Evolutionary conservation across 2,113 vertebrate genomes (phyloP).

Genomic region (Myodes glareolus): DNA sequence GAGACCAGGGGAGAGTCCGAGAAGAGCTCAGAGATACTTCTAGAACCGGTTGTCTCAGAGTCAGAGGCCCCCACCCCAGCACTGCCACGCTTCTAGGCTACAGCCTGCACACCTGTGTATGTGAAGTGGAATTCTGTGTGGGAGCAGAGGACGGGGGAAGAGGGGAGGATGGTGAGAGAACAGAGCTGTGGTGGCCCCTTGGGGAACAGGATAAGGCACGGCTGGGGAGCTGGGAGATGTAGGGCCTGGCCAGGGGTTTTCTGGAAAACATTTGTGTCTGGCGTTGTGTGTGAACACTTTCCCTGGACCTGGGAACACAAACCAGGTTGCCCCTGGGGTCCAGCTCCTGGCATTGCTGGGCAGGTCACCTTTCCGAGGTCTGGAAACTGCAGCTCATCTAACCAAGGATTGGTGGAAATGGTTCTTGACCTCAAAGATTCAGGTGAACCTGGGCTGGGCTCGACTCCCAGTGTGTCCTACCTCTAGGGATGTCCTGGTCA

Average conservation of each 20-base stretch:
- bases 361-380: not conserved
- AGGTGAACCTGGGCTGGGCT: not conserved
- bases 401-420: not conserved
- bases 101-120: not conserved
- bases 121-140: not conserved
- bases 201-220: not conserved
- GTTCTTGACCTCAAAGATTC: not conserved
- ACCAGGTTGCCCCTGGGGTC: not conserved
- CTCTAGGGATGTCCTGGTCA: not conserved
- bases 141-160: not conserved
- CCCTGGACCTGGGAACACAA: not conserved
- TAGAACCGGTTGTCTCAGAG: no score
- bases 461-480: not conserved
- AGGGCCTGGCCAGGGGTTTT: not conserved
- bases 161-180: not conserved
- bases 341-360: not conserved
- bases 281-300: not conserved
- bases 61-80: accelerated
- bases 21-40: not conserved
- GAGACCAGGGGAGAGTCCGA: not conserved
- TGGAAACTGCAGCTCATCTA: not conserved
- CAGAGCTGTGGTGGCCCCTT: not conserved
- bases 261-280: not conserved
- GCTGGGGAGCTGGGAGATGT: not conserved
- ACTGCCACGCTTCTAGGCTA: not conserved